A percentile compares a stretch with the other conserved stretches of the same genome.
Evolutionary conservation across 2,888 invertebrate species (phyloP).

Genomic region (Stenodema calcarata): DNA sequence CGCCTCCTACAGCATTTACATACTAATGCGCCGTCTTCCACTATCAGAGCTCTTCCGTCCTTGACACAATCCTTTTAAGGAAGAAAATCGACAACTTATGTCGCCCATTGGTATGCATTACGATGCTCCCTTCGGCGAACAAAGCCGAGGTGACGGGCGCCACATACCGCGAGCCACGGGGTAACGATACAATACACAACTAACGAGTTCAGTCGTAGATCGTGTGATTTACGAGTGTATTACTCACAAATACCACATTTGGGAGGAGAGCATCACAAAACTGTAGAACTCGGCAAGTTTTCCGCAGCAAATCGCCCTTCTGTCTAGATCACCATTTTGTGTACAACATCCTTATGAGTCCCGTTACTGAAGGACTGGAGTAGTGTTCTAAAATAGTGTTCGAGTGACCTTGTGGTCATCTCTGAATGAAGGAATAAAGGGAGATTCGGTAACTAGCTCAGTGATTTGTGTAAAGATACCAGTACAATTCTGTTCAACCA

Average conservation of each 20-base stretch:
- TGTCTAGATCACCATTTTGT: too few relatives aligned
- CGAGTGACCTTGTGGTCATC: too few relatives aligned
- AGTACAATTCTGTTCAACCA: too few relatives aligned
- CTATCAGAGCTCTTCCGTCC: conserved; percentile 3
- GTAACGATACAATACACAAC: neutral
- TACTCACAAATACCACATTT: neutral
- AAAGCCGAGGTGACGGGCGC: neutral
- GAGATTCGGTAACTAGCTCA: too few relatives aligned
- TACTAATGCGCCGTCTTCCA: neutral
- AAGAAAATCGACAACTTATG: conserved; percentile 26
- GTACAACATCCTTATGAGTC: too few relatives aligned
- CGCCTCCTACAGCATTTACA: conserved; percentile 25
- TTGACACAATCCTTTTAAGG: conserved; percentile 45
- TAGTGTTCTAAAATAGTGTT: too few relatives aligned
- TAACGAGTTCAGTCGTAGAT: neutral
- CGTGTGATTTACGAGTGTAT: neutral
- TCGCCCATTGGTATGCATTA: conserved; percentile 9
- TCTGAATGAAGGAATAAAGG: too few relatives aligned
- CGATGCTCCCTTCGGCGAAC: neutral
- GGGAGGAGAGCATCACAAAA: too few relatives aligned
- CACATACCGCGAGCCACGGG: neutral
- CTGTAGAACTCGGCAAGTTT: too few relatives aligned
- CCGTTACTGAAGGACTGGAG: too few relatives aligned
- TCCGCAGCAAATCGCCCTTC: too few relatives aligned
- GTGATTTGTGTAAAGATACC: too few relatives aligned